Evolutionary conservation across 2,113 vertebrate species (phyloP), one percentile per base, ranked within the genome.

Genomic region (Neofelis nebulosa): DNA sequence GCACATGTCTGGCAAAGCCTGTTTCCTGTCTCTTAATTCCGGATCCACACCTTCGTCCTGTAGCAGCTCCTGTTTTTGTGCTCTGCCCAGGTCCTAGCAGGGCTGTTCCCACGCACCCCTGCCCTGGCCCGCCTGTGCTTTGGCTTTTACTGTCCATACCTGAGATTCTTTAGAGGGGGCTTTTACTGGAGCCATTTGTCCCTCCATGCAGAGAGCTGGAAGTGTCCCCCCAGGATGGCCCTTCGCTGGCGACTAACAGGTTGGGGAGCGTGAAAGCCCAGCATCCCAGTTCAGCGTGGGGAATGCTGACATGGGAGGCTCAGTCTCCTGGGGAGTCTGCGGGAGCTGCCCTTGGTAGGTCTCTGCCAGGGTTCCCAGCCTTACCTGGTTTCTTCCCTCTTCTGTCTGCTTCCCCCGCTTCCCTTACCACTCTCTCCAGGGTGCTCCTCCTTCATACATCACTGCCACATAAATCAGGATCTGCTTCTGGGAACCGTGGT

Each of bases 281-380:
- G 52, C 27, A 76, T 27, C 7, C 61, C 33, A 76, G 21, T 85
- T 81, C 66, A 45, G 45, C 21, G 16, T 16, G 15, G 41, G 38
- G 68, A 82, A 41, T 4, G 2, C 1, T 6, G 55, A 45, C 16
- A 11, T 2, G 7, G 0, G 7, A 25, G n/a, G 25, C n/a, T 80
- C 8, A 31, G 31, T 33, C 9, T 7, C 52, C 63, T 8, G 2
- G 13, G 6, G 81, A 45, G 27, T 25, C 41, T 4, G 5, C 2
- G 3, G 2, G 31, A 89, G 55, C 23, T 27, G 5, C 23, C 18
- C 25, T 38, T n/a, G 71, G 36, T 15, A 31, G 7, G 41, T 55
- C 10, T 41, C 27, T 36, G 27, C 45, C 23, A 36, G 11, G 69
- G 48, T 25, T 68, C 38, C 23, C 31, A 82, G 52, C n/a, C 71